phyloP scores from a whole-genome alignment of 37 sponge, comb jelly and placozoan species.

The Mnemiopsis leidyi region DNA sequence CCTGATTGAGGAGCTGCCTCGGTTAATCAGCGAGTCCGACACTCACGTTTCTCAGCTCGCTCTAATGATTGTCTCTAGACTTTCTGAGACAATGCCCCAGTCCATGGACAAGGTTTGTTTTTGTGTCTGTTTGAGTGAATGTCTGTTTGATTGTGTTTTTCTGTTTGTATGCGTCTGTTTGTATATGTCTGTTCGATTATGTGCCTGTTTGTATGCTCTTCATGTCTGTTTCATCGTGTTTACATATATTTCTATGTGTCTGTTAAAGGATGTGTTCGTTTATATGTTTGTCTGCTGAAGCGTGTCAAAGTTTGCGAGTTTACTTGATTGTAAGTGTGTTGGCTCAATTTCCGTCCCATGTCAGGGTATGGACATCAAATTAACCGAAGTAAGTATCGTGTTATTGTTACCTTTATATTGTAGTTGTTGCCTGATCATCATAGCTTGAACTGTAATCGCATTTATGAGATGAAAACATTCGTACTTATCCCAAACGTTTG shows the following conservation, averaged over 20 bases:
- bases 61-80: constrained; percentile 75
- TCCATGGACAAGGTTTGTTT: constrained; percentile 67
- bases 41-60: constrained; percentile 92
- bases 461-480: too few relatives aligned
- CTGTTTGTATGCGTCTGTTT: background rate
- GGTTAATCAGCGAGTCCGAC: constrained; percentile 85
- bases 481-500: too few relatives aligned
- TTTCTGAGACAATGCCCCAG: constrained; percentile 70
- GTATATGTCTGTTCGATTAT: constrained; percentile 50
- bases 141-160: background rate
- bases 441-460: too few relatives aligned
- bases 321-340: too few relatives aligned
- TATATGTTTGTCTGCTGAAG: constrained; percentile 51
- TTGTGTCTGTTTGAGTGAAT: background rate
- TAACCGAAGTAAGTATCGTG: too few relatives aligned
- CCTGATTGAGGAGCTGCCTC: constrained; percentile 84
- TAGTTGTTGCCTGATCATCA: too few relatives aligned
- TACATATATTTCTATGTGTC: background rate
- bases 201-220: background rate
- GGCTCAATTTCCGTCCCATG: too few relatives aligned
- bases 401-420: too few relatives aligned
- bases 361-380: too few relatives aligned
- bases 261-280: constrained; percentile 38
- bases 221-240: background rate
- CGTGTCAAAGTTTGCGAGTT: too few relatives aligned